Conservation (phyloP, 2,797 vertebrate genomes). For the Paedocypris micromegethes region DNA sequence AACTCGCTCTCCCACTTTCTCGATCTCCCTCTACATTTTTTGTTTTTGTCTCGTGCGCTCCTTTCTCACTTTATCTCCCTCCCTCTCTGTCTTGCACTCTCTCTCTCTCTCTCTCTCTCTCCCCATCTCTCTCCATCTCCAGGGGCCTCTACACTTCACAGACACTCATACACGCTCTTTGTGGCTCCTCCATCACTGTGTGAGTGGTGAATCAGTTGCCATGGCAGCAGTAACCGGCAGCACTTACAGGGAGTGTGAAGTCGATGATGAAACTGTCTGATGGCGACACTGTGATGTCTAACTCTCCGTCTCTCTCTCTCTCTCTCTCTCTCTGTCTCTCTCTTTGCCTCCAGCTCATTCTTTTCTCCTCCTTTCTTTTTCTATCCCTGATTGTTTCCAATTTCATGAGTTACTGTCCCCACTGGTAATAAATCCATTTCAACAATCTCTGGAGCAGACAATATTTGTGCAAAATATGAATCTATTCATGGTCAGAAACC, state of each 20-base stretch:
- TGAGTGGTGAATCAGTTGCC: conserved; percentile 68
- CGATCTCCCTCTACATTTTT: too few relatives aligned
- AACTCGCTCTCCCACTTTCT: too few relatives aligned
- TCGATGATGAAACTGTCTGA: conserved; percentile 63
- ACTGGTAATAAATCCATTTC: background rate
- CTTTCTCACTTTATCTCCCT: too few relatives aligned
- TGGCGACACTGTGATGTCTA: conserved; percentile 48
- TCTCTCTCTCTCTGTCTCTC: conserved; percentile 3
- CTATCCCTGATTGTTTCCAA: background rate
- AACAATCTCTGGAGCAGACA: too few relatives aligned
- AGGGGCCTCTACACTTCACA: conserved; percentile 34
- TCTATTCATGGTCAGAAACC: too few relatives aligned
- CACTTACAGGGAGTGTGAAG: conserved; percentile 66
- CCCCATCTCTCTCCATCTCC: conserved; percentile 28
- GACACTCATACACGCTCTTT: conserved; percentile 18
- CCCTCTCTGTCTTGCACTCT: too few relatives aligned
- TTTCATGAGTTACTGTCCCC: background rate
- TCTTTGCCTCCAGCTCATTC: too few relatives aligned
- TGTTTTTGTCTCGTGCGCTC: too few relatives aligned
- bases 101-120: too few relatives aligned
- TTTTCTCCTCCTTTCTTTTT: background rate
- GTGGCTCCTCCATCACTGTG: conserved; percentile 38
- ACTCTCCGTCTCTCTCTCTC: conserved; percentile 44
- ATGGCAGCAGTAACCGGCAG: conserved; percentile 73
- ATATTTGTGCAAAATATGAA: too few relatives aligned